A percentile compares a stretch with the other conserved stretches of the same genome.
Evolutionary conservation across 2,888 invertebrate species (phyloP).

Genomic region (Acanthoscelides obtectus): DNA sequence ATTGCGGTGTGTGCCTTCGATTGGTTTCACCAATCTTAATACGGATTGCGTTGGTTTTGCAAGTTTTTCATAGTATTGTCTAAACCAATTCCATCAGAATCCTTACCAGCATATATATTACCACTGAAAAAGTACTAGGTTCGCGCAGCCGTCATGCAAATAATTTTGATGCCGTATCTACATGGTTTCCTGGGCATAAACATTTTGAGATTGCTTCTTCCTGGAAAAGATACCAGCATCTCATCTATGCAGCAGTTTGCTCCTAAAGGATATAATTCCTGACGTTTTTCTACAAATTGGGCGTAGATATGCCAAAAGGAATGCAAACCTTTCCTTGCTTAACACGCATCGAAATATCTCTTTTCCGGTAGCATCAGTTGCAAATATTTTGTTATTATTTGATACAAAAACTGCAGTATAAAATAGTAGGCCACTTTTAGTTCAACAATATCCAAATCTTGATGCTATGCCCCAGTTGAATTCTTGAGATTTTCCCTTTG

Average conservation of each 20-base stretch:
- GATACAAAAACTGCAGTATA: slow-evolving; percentile 2
- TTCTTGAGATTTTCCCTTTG: neutral
- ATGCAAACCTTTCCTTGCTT: neutral
- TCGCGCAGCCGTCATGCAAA: neutral
- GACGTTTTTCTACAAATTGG: too few species aligned
- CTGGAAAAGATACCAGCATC: neutral
- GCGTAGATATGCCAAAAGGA: too few species aligned
- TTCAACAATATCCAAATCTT: slow-evolving; percentile 2
- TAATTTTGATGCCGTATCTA: neutral
- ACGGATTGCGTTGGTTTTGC: neutral
- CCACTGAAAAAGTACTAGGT: slow-evolving; percentile 1
- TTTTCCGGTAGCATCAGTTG: neutral
- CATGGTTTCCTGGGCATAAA: neutral
- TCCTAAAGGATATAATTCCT: neutral
- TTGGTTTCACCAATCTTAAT: neutral
- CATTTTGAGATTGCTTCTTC: neutral
- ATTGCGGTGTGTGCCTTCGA: slow-evolving; percentile 1
- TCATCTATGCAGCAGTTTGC: neutral
- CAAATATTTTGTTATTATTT: slow-evolving; percentile 1
- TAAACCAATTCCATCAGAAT: neutral
- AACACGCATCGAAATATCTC: too few species aligned
- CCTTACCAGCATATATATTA: neutral
- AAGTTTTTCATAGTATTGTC: neutral
- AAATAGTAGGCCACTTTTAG: slow-evolving; percentile 1
- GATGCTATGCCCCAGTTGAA: neutral